Conservation (phyloP, 2,797 vertebrate species). For the Sebastes paucispinis region DNA sequence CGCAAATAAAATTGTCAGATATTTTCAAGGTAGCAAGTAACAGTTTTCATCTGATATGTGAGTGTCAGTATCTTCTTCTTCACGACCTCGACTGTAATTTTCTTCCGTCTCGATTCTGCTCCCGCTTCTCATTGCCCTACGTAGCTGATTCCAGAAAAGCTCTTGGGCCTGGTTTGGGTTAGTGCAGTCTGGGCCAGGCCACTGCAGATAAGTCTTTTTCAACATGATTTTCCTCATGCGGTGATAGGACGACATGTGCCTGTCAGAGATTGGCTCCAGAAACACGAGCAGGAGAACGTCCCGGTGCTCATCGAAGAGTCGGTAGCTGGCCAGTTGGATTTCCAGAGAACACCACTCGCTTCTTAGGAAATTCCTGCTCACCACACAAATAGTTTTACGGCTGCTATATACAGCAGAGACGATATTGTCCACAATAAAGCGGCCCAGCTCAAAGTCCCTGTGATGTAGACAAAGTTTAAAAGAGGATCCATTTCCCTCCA, state of each 20-base stretch:
- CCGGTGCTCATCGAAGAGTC: slow-evolving; percentile 87
- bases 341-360: slow-evolving; percentile 92
- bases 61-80: slow-evolving; percentile 22
- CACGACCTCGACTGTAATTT: background rate
- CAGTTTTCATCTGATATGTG: slow-evolving; percentile 44
- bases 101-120: slow-evolving; percentile 53
- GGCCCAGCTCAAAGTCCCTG: slow-evolving; percentile 83
- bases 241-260: slow-evolving; percentile 85
- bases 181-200: slow-evolving; percentile 79
- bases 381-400: slow-evolving; percentile 87
- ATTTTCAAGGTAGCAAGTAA: slow-evolving; percentile 61
- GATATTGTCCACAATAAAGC: slow-evolving; percentile 86
- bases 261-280: slow-evolving; percentile 83
- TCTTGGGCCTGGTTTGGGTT: slow-evolving; percentile 78
- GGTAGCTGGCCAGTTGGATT: slow-evolving; percentile 89
- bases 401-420: slow-evolving; percentile 87
- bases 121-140: slow-evolving; percentile 75
- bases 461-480: slow-evolving; percentile 85
- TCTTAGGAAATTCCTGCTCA: slow-evolving; percentile 86
- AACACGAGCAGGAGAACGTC: slow-evolving; percentile 88
- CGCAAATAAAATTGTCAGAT: background rate
- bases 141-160: slow-evolving; percentile 87
- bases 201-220: slow-evolving; percentile 88
- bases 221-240: slow-evolving; percentile 89
- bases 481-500: slow-evolving; percentile 70